Conservation (phyloP, 2,888 invertebrate genomes). For the Heliconius aoede region DNA sequence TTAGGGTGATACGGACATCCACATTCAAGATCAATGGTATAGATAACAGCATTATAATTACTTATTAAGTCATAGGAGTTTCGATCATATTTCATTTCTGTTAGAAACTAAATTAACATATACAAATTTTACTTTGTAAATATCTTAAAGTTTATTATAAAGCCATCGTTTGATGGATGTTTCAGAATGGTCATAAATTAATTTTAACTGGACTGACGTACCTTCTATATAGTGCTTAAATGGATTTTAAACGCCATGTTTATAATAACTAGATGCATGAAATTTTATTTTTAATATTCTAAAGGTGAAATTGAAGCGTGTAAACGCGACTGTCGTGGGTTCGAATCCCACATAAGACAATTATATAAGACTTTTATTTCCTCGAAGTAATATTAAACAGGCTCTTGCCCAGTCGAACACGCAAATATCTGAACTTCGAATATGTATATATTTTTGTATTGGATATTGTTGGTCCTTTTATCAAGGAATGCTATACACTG, state of each 20-base stretch:
- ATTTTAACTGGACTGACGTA: conserved; percentile 34
- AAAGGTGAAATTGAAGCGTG: too few species aligned
- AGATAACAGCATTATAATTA: conserved; percentile 34
- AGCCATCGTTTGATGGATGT: conserved; percentile 34
- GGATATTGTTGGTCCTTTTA: too few species aligned
- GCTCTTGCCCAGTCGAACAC: too few species aligned
- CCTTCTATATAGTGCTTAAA: neutral
- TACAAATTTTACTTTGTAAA: conserved; percentile 16
- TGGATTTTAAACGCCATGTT: neutral
- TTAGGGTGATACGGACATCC: conserved; percentile 42
- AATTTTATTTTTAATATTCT: neutral
- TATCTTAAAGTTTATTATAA: conserved; percentile 17
- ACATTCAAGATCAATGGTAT: conserved; percentile 40
- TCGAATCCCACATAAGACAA: too few species aligned
- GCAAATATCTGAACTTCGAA: too few species aligned
- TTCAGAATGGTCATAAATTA: conserved; percentile 39
- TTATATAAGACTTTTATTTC: too few species aligned
- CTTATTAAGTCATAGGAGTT: conserved; percentile 14
- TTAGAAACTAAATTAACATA: conserved; percentile 16
- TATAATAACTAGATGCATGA: neutral
- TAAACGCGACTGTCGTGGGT: too few species aligned
- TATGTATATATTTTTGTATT: too few species aligned
- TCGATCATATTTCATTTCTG: neutral
- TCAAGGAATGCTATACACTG: too few species aligned
- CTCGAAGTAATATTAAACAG: too few species aligned